These are phyloP conservation scores for Lampris incognitus DNA, from an alignment of 2,113 vertebrate species.

Conservation along the genomic window DNA sequence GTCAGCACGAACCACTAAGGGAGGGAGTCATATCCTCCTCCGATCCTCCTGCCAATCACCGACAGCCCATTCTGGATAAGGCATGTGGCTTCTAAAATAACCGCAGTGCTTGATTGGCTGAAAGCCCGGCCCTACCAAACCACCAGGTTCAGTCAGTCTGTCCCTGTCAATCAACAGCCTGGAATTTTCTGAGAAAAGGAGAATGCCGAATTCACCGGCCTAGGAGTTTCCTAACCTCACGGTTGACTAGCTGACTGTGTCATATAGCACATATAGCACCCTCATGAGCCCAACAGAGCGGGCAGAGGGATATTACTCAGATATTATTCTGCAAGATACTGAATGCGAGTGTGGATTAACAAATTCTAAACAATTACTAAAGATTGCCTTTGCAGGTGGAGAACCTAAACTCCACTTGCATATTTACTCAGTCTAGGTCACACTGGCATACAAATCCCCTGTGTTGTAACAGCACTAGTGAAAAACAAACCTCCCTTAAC, in stretches of 20 bases:
- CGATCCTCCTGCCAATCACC: slow-evolving; percentile 85
- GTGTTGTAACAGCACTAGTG: too few species aligned
- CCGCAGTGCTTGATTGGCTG: slow-evolving; percentile 83
- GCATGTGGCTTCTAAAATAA: slow-evolving; percentile 94
- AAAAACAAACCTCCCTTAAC: background rate
- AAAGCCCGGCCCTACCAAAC: slow-evolving; percentile 75
- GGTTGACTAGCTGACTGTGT: slow-evolving; percentile 51
- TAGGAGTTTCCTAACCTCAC: slow-evolving; percentile 62
- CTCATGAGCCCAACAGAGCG: background rate
- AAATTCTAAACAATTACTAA: background rate
- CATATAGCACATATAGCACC: slow-evolving; percentile 34
- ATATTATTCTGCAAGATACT: background rate
- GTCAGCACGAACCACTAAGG: slow-evolving; percentile 81
- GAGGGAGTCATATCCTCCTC: slow-evolving; percentile 75
- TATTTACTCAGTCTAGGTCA: too few species aligned
- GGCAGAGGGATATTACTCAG: background rate
- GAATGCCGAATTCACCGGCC: slow-evolving; percentile 68
- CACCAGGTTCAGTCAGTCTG: slow-evolving; percentile 73
- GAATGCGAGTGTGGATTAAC: slow-evolving; percentile 29
- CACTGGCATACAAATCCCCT: too few species aligned
- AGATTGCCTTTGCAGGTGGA: too few species aligned
- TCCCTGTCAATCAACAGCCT: slow-evolving; percentile 85
- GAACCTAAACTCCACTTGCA: too few species aligned
- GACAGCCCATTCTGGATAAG: slow-evolving; percentile 87
- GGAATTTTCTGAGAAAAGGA: slow-evolving; percentile 82